phyloP scores from a whole-genome alignment of 2,797 vertebrate genomes.

The Molothrus aeneus region DNA sequence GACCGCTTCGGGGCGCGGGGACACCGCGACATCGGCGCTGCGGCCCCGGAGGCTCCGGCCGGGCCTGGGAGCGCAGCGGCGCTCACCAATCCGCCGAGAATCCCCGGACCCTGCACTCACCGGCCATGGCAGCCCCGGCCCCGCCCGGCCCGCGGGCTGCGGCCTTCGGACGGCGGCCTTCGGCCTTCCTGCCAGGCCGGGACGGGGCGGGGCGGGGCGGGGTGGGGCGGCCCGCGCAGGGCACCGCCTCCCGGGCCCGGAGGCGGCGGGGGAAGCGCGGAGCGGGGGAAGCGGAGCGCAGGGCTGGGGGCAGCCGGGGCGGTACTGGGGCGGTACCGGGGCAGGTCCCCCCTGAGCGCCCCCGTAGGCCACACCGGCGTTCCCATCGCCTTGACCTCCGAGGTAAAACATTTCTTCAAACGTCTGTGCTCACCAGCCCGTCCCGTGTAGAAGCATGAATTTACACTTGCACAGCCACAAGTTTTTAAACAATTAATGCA shows the following conservation, averaged over 20 bases:
- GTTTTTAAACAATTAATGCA: neutral
- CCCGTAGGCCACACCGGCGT: rapidly evolving
- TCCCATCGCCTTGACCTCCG: neutral
- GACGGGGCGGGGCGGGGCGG: neutral
- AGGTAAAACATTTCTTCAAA: neutral
- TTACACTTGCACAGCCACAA: neutral
- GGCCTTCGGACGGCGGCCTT: neutral
- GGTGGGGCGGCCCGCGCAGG: neutral
- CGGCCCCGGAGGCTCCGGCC: neutral
- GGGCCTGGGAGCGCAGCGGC: neutral
- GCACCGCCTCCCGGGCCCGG: neutral
- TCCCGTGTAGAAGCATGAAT: neutral
- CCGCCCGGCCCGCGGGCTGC: neutral
- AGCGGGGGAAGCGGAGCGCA: neutral
- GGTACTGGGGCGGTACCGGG: neutral
- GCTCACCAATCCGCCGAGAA: neutral
- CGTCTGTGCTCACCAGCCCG: neutral
- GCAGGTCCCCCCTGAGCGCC: no score
- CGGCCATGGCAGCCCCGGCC: neutral
- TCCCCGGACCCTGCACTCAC: neutral
- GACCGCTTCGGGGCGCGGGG: neutral
- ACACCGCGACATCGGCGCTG: neutral
- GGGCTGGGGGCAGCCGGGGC: no score
- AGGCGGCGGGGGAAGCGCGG: neutral
- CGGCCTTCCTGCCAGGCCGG: neutral